Evolutionary conservation across 2,888 invertebrate genomes (phyloP), one percentile per base, ranked within the genome.

Genomic region (Agrotis puta): DNA sequence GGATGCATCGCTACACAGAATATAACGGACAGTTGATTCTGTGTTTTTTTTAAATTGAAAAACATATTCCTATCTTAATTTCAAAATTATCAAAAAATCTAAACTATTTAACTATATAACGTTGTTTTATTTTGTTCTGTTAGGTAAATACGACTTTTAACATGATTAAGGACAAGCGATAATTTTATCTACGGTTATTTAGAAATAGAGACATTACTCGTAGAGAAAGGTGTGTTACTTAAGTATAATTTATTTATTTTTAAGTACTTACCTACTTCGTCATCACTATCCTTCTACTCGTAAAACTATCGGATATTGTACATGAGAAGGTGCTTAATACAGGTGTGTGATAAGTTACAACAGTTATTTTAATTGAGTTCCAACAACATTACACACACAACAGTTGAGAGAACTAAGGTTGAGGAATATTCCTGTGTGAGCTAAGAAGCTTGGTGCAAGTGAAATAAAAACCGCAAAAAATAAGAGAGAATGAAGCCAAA

Each of bases 401-500:
- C 24, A 18, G 39, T 67, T 61, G 11, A 39, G 62, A 27, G 39
- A 53, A 3, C n/a, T 18, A 43, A 71, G 24, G 43, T 48, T 54
- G n/a, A 22, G 59, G 45, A 69, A 64, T 48, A 56, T 45, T 2
- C 43, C 3, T 45, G 14, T 54, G 27, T 64, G 7, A 57, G 48
- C 9, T 24, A 56, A 27, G 18, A 68, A 64, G 9, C n/a, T 48
- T 43, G 9, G 14, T 20, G 47, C 24, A 45, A 53, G n/a, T n/a
- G 43, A 54, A 72, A 64, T 48, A 65, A 51, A 54, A 63, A 51
- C 22, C 51, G 20, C 56, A 62, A 77, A 39, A 63, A 20, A n/a
- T 43, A 45, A 56, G 45, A 71, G 47, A 43, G 20, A 64, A 53
- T 20, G 53, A 18, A 74, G 57, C 65, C 78, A 81, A 70, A 78